Conservation (phyloP, 1,140 invertebrate genomes). For the Bicyclus anynana region DNA sequence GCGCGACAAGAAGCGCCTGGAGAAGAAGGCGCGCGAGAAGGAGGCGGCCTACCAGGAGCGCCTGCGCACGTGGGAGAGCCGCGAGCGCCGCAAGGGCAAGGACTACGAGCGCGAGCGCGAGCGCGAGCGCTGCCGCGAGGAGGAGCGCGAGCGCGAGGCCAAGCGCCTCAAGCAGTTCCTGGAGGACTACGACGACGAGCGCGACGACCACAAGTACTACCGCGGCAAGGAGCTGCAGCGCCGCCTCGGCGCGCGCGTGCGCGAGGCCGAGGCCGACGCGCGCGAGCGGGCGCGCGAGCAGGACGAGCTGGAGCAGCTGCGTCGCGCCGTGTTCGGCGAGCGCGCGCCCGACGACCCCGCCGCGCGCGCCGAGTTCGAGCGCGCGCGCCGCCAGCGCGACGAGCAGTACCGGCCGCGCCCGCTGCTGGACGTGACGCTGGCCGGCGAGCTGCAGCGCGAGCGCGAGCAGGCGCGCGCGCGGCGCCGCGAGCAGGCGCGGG, state of each 20-base stretch:
- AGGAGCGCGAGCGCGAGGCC: slow-evolving; percentile 92
- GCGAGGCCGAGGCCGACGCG: slow-evolving; percentile 94
- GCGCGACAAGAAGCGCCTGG: slow-evolving; percentile 92
- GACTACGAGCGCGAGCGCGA: slow-evolving; percentile 95
- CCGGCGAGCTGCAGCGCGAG: slow-evolving; percentile 76
- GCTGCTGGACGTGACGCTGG: slow-evolving; percentile 82
- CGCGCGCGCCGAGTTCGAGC: slow-evolving; percentile 43
- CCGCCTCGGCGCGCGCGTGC: slow-evolving; percentile 91
- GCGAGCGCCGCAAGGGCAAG: slow-evolving; percentile 94
- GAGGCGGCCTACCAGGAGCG: slow-evolving; percentile 95
- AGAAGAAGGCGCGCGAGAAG: slow-evolving; percentile 94
- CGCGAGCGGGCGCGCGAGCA: slow-evolving; percentile 93
- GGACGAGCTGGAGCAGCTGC: slow-evolving; percentile 94
- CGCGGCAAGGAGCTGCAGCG: slow-evolving; percentile 92
- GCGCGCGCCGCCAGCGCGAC: slow-evolving; percentile 85
- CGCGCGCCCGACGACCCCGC: slow-evolving; percentile 78
- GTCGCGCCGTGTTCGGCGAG: slow-evolving; percentile 84
- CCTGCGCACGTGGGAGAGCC: slow-evolving; percentile 92
- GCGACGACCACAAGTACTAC: slow-evolving; percentile 98
- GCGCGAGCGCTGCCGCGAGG: slow-evolving; percentile 88
- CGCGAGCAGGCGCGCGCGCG: slow-evolving; percentile 76
- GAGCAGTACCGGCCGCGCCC: slow-evolving; percentile 90
- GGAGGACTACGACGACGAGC: slow-evolving; percentile 98
- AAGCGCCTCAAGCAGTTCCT: slow-evolving; percentile 97
- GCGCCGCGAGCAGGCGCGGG: slow-evolving; percentile 71